These are phyloP conservation scores for Cynaeus angustus DNA, from an alignment of 2,888 invertebrate species.

Conservation along the genomic window DNA sequence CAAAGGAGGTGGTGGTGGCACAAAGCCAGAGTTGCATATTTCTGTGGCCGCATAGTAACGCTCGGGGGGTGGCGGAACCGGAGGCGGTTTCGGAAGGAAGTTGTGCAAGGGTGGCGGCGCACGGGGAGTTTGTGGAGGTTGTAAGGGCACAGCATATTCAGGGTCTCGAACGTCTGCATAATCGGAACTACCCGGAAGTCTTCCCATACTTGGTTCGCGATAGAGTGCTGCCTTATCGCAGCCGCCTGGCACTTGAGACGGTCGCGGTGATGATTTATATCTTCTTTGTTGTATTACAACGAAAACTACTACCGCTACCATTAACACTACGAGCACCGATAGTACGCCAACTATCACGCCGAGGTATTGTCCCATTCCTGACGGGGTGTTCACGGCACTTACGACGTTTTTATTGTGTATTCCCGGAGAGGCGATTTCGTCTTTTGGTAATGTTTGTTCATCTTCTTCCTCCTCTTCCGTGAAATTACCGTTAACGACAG, in stretches of 20 bases:
- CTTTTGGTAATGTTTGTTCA: slow-evolving; percentile 58
- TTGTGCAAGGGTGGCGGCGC: slow-evolving; percentile 74
- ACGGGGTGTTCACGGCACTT: slow-evolving; percentile 66
- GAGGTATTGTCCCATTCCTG: slow-evolving; percentile 67
- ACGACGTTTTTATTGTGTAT: slow-evolving; percentile 65
- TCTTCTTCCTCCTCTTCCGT: slow-evolving; percentile 60
- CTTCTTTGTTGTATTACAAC: slow-evolving; percentile 68
- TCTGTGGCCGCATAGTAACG: slow-evolving; percentile 84
- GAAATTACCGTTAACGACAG: slow-evolving; percentile 67
- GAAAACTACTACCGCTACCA: slow-evolving; percentile 67
- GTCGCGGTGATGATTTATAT: slow-evolving; percentile 66
- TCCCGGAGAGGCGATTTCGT: slow-evolving; percentile 60
- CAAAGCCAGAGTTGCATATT: slow-evolving; percentile 75
- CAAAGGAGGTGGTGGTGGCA: slow-evolving; percentile 69
- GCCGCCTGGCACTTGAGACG: slow-evolving; percentile 64
- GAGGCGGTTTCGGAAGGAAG: slow-evolving; percentile 77
- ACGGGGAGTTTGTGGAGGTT: slow-evolving; percentile 69
- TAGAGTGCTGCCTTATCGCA: slow-evolving; percentile 70
- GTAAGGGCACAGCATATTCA: slow-evolving; percentile 79
- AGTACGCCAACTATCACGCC: slow-evolving; percentile 69
- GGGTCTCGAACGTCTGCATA: slow-evolving; percentile 74
- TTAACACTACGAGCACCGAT: slow-evolving; percentile 67
- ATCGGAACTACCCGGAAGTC: slow-evolving; percentile 64
- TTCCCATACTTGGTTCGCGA: slow-evolving; percentile 67
- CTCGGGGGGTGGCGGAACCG: slow-evolving; percentile 79